Evolutionary conservation across 2,888 invertebrate genomes (phyloP).

Genomic region (Isotomurus palustris): DNA sequence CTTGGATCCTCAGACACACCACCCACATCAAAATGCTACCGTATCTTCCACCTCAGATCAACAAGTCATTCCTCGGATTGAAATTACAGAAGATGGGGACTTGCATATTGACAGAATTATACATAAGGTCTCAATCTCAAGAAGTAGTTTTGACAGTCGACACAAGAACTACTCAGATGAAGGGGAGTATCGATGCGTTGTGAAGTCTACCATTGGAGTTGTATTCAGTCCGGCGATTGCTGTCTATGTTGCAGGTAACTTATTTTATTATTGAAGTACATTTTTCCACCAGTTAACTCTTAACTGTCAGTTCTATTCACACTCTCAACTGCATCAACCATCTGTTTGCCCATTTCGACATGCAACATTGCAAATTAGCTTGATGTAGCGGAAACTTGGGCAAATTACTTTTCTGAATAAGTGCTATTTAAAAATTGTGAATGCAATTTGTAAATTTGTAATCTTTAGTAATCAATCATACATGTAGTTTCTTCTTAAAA

Average conservation of each 20-base stretch:
- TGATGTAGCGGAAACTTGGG: no score
- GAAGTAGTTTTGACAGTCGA: conserved; percentile 12
- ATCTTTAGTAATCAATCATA: no score
- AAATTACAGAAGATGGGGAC: conserved; percentile 32
- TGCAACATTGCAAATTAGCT: no score
- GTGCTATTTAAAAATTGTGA: no score
- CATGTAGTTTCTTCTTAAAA: no score
- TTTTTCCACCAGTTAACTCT: no score
- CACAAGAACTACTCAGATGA: conserved; percentile 41
- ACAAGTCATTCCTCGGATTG: conserved; percentile 14
- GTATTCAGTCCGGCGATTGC: conserved; percentile 37
- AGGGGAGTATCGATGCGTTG: conserved; percentile 40
- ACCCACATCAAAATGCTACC: conserved; percentile 10
- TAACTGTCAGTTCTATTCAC: no score
- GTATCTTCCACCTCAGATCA: conserved; percentile 17
- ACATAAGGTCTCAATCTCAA: conserved; percentile 35
- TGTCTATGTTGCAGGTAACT: conserved; percentile 38
- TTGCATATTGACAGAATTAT: conserved; percentile 43
- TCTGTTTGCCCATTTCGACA: no score
- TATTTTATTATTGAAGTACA: no score
- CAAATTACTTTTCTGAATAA: no score
- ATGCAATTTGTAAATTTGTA: no score
- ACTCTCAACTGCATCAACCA: no score
- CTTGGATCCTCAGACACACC: conserved; percentile 20
- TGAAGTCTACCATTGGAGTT: conserved; percentile 37